Evolutionary conservation across 1,140 invertebrate species (phyloP), one percentile per base, ranked within the genome.

Genomic region (Thaumatotibia leucotreta): DNA sequence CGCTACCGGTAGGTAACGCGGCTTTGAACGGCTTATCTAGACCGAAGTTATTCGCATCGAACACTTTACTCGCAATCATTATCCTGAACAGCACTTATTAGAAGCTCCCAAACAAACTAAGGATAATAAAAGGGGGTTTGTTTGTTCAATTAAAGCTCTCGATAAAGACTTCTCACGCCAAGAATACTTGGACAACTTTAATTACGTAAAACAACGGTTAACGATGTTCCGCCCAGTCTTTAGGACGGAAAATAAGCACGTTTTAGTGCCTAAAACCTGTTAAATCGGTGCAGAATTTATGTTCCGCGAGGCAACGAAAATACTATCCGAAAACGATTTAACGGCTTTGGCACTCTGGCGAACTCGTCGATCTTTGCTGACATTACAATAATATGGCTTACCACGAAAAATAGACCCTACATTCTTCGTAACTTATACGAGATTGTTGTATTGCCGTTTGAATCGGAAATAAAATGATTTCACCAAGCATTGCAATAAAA

Each of bases 61-160:
- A 29, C 27, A 58, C 24, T 27, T 45, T 45, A 17, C 52, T 14
- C 52, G 52, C 52, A 24, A 31, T 58, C 29, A 58, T 58, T 58
- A 58, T 58, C 27, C 27, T 29, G 29, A 58, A 58, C 52, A 31
- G 23, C 52, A 58, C 24, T 58, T 58, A 31, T 58, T 58, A 27
- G 24, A 58, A 29, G 52, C 11, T 58, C 24, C 23, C 52, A 14
- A 31, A 31, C 52, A 58, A 58, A 58, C 52, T 58, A 58, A 45
- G 52, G 52, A 58, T 58, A 58, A 58, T 58, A 27, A 58, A 58
- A 58, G 52, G 24, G 39, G 24, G 14, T 58, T n/a, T 58, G 52
- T 58, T 58, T 31, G 52, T 58, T 27, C 52, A 58, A 58, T 58
- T 31, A 58, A 58, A 58, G n/a, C 23, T 24, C n/a, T 2, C 17